phyloP scores from a whole-genome alignment of 2,113 vertebrate genomes.

The Stigmatopora argus region DNA sequence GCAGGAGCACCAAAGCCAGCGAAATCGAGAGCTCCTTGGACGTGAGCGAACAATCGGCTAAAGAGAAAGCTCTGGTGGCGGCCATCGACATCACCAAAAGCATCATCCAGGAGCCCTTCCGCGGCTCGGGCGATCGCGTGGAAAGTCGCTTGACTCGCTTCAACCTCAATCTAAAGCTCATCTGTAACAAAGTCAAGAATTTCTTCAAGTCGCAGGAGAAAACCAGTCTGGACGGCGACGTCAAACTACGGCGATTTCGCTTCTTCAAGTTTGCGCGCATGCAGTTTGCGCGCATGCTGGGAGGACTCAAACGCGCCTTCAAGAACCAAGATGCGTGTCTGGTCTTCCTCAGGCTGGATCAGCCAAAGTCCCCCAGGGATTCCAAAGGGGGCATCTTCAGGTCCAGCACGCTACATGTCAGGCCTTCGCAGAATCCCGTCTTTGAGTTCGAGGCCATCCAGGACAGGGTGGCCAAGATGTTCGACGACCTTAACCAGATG shows the following conservation, averaged over 20 bases:
- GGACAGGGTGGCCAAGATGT: constrained; percentile 1
- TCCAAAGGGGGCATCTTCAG: neutral
- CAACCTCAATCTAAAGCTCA: constrained; percentile 6
- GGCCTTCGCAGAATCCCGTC: neutral
- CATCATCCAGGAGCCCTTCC: constrained; percentile 6
- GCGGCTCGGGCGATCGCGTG: neutral
- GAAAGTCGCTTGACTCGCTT: neutral
- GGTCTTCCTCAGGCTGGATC: neutral
- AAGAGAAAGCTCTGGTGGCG: neutral
- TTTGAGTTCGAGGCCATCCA: constrained; percentile 3
- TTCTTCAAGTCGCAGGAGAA: constrained; percentile 6
- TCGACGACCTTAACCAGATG: constrained; percentile 1
- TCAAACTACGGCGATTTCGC: constrained; percentile 2
- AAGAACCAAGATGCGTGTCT: constrained; percentile 5
- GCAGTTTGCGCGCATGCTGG: constrained; percentile 4
- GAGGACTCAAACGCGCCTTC: constrained; percentile 2
- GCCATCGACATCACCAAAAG: neutral
- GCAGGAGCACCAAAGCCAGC: neutral
- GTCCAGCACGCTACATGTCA: constrained; percentile 3
- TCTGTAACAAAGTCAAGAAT: constrained; percentile 2
- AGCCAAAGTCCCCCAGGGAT: neutral
- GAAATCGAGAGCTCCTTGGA: neutral
- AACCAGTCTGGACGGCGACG: neutral
- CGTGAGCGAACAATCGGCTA: neutral
- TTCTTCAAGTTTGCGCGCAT: constrained; percentile 3